These are phyloP conservation scores for Ibidorhyncha struthersii DNA, from an alignment of 2,113 vertebrate species.

Conservation along the genomic window DNA sequence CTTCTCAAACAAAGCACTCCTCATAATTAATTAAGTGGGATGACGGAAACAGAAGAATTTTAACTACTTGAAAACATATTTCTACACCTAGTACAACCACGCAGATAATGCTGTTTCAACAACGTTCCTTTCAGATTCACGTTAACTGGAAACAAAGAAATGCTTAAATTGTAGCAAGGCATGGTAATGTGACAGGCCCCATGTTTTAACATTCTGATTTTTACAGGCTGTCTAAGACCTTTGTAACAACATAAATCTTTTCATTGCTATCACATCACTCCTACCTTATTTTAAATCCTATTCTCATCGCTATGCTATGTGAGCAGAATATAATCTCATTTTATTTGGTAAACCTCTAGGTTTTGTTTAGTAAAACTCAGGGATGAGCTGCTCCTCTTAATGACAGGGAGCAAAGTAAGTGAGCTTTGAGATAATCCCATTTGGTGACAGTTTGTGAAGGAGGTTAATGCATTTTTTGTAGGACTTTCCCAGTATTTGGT, in stretches of 20 bases:
- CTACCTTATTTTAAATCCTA: constrained; percentile 16
- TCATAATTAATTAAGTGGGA: not conserved
- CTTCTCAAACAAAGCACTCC: not conserved
- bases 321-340: constrained; percentile 26
- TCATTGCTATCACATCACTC: not conserved
- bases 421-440: constrained; percentile 33
- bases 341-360: constrained; percentile 19
- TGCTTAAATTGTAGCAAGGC: not conserved
- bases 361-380: constrained; percentile 9
- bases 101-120: not conserved
- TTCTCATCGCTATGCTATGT: not conserved
- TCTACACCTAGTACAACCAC: not conserved
- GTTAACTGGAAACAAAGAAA: not conserved
- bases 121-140: not conserved
- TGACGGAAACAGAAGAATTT: not conserved
- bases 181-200: not conserved
- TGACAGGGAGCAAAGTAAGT: not conserved
- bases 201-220: not conserved
- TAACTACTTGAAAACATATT: not conserved
- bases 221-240: not conserved
- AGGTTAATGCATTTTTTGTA: not conserved
- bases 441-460: constrained; percentile 4
- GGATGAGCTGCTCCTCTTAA: not conserved
- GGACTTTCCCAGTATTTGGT: not conserved
- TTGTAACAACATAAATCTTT: not conserved